phyloP scores from a whole-genome alignment of 2,888 invertebrate species.

The Petrolisthes manimaculis region DNA sequence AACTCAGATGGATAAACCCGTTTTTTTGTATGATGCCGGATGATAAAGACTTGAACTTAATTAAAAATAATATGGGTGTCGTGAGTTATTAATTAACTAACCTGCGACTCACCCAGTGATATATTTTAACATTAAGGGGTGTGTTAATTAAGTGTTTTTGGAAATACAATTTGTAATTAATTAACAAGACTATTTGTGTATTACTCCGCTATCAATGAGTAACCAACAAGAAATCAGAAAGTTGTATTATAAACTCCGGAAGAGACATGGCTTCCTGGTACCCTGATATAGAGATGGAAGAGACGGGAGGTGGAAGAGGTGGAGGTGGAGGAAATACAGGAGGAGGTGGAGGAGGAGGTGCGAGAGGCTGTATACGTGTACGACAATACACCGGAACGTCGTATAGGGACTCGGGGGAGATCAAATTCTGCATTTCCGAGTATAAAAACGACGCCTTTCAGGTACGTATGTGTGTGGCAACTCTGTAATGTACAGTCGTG shows the following conservation, averaged over 20 bases:
- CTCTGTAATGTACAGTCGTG: too few species aligned
- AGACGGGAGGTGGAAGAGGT: slow-evolving; percentile 28
- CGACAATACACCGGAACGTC: slow-evolving; percentile 34
- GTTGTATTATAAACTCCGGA: neutral
- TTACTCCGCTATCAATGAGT: neutral
- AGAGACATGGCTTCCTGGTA: slow-evolving; percentile 48
- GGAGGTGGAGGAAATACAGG: neutral
- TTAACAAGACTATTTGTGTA: neutral
- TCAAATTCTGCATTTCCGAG: slow-evolving; percentile 57
- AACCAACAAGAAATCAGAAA: neutral
- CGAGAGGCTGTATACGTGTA: slow-evolving; percentile 42
- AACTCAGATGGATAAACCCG: slow-evolving; percentile 23
- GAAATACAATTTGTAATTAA: too few species aligned
- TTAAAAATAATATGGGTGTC: neutral
- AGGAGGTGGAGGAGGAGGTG: neutral
- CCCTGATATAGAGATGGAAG: slow-evolving; percentile 55
- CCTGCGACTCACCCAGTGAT: too few species aligned
- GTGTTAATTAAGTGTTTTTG: neutral
- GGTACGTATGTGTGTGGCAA: slow-evolving; percentile 9
- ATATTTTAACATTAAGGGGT: too few species aligned
- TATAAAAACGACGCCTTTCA: slow-evolving; percentile 56
- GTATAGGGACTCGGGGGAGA: slow-evolving; percentile 46
- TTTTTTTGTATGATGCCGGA: slow-evolving; percentile 36
- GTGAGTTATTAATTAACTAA: neutral
- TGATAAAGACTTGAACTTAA: neutral